Conservation (phyloP, 1,140 invertebrate genomes). For the Bursaphelenchus mucronatus region DNA sequence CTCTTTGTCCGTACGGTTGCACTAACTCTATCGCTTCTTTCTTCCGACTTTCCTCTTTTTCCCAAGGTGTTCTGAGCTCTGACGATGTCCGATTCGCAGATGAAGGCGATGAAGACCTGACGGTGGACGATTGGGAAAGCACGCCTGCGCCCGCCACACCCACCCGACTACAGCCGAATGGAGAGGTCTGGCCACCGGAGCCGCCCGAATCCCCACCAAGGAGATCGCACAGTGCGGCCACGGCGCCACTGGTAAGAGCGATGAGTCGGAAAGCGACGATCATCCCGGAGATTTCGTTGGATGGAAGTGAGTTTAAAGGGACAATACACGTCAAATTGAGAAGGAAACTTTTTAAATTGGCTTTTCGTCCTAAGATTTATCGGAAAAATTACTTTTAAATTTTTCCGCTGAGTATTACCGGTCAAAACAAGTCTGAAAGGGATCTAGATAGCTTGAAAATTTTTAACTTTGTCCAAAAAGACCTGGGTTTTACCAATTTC, state of each 20-base stretch:
- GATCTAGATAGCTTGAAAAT: too few relatives aligned
- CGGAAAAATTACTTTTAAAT: too few relatives aligned
- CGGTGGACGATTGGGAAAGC: background rate
- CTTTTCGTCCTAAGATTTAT: too few relatives aligned
- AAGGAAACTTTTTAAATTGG: too few relatives aligned
- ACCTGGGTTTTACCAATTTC: too few relatives aligned
- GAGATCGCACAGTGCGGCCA: background rate
- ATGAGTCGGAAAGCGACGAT: background rate
- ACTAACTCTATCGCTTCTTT: too few relatives aligned
- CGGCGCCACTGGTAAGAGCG: background rate
- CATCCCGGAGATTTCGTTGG: conserved; percentile 10
- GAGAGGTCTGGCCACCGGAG: conserved; percentile 7
- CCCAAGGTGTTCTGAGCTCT: background rate
- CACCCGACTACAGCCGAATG: background rate
- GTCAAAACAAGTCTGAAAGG: too few relatives aligned
- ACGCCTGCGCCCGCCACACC: background rate
- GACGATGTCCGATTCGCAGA: background rate
- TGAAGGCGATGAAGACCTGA: conserved; percentile 5
- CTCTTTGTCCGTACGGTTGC: too few relatives aligned
- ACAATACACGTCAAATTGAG: too few relatives aligned
- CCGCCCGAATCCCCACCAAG: background rate
- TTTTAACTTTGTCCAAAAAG: too few relatives aligned
- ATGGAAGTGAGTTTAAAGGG: conserved; percentile 10
- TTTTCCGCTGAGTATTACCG: too few relatives aligned
- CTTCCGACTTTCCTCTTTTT: conserved; percentile 6